Evolutionary conservation across 1,140 invertebrate genomes (phyloP).

Genomic region (Nasonia vitripennis): DNA sequence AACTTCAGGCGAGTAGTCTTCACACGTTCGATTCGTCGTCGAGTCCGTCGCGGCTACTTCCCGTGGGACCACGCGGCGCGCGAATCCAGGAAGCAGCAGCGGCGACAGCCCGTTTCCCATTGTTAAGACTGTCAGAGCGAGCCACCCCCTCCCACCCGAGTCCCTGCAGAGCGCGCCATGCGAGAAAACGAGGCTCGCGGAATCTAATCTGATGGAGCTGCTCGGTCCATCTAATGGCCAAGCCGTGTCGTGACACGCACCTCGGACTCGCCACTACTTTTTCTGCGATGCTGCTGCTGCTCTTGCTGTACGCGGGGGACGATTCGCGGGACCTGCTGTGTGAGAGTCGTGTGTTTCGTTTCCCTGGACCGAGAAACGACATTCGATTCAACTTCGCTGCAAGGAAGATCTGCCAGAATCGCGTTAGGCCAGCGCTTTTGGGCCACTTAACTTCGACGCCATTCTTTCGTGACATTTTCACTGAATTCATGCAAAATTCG

Average conservation of each 20-base stretch:
- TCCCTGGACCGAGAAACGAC: slow-evolving; percentile 54
- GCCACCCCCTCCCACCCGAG: not conserved
- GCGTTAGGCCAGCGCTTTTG: too few species aligned
- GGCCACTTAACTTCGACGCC: too few species aligned
- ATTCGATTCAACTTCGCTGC: slow-evolving; percentile 12
- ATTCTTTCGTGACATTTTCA: not conserved
- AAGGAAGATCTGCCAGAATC: too few species aligned
- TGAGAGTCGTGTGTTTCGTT: slow-evolving; percentile 60
- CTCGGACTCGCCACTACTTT: slow-evolving; percentile 56
- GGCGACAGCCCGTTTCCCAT: slow-evolving; percentile 16
- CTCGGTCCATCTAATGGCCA: slow-evolving; percentile 70
- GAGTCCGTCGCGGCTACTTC: not conserved
- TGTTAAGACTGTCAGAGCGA: slow-evolving; percentile 17
- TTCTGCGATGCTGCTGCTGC: not conserved
- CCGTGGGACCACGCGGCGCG: not conserved
- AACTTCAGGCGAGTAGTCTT: not conserved
- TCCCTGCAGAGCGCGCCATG: not conserved
- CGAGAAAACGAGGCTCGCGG: slow-evolving; percentile 50
- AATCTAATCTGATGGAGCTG: slow-evolving; percentile 72
- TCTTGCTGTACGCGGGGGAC: not conserved
- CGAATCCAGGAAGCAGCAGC: slow-evolving; percentile 38
- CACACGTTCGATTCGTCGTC: not conserved
- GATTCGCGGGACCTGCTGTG: slow-evolving; percentile 52
- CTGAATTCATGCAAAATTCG: not conserved
- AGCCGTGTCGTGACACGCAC: slow-evolving; percentile 72